Conservation (phyloP, 92 coral and sea anemone genomes). For the Epizoanthus fatuus region DNA sequence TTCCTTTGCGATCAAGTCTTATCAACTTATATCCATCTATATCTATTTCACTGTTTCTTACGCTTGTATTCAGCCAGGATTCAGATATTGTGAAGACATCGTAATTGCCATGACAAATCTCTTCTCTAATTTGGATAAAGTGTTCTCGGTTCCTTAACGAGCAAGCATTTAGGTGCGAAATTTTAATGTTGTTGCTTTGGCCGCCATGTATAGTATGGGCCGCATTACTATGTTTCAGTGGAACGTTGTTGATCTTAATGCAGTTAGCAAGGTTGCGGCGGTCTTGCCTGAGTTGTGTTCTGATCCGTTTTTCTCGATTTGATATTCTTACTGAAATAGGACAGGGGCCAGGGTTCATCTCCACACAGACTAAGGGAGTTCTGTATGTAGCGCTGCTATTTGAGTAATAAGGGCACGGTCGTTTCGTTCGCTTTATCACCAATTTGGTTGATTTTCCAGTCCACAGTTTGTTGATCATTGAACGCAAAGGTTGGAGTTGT, state of each 20-base stretch:
- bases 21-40: too few species aligned
- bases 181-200: conserved; percentile 1
- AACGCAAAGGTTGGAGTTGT: too few species aligned
- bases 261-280: background rate
- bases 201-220: conserved; percentile 6
- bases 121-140: conserved; percentile 18
- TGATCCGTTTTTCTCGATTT: background rate
- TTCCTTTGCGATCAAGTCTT: too few species aligned
- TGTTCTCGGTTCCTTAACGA: conserved; percentile 42
- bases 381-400: background rate
- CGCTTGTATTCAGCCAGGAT: conserved; percentile 37
- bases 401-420: background rate
- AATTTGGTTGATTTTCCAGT: too few species aligned
- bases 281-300: background rate
- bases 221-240: too few species aligned
- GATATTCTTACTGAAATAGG: background rate
- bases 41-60: background rate
- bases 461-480: too few species aligned
- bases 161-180: conserved; percentile 20
- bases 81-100: conserved; percentile 49
- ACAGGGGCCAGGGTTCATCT: conserved; percentile 2
- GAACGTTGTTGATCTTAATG: background rate
- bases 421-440: background rate
- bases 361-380: conserved; percentile 6
- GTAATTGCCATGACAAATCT: background rate